Conservation (phyloP, 2,797 vertebrate genomes). For the Sarcophilus harrisii region DNA sequence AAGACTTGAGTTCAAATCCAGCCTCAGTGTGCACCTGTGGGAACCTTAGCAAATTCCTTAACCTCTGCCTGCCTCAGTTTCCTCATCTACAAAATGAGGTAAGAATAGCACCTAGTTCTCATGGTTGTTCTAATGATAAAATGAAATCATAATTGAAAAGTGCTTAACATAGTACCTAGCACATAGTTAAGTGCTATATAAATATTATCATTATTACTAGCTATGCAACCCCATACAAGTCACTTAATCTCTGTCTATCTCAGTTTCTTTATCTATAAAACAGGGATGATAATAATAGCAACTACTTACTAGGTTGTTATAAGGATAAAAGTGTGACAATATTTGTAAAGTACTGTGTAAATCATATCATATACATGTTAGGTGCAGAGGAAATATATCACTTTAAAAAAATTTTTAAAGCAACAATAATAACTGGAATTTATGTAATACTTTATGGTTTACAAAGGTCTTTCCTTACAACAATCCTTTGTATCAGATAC, state of each 20-base stretch:
- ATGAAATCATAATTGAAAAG: background rate
- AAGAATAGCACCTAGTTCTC: background rate
- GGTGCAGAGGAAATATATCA: background rate
- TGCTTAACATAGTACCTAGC: background rate
- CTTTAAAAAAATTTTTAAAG: background rate
- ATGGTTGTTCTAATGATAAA: background rate
- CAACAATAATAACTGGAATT: background rate
- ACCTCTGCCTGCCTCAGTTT: background rate
- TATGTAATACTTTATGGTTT: background rate
- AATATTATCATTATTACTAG: background rate
- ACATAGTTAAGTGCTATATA: background rate
- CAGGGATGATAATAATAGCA: background rate
- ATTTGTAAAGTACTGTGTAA: background rate
- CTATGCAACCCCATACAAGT: background rate
- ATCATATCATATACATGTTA: background rate
- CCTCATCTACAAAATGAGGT: background rate
- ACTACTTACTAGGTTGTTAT: background rate
- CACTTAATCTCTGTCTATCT: background rate
- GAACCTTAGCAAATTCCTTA: background rate
- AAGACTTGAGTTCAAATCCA: background rate
- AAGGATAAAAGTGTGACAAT: background rate
- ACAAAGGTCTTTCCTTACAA: background rate
- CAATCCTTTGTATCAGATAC: background rate
- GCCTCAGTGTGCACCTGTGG: background rate
- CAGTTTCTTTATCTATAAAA: background rate